Evolutionary conservation across 1,140 invertebrate genomes (phyloP).

Genomic region (Ostrea denselamellosa): DNA sequence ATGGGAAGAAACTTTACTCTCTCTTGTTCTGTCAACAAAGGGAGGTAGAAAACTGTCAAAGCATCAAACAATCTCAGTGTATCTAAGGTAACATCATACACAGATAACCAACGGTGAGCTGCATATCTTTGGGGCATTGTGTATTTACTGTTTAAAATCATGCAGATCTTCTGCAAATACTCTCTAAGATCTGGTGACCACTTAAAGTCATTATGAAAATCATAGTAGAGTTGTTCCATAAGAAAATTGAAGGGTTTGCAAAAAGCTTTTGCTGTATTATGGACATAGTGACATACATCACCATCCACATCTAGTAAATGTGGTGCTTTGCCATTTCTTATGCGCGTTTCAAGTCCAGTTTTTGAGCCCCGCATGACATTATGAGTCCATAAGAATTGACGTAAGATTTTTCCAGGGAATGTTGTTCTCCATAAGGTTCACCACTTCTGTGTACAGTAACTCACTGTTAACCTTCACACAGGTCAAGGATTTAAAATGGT

Average conservation of each 20-base stretch:
- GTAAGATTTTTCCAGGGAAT: constrained; percentile 65
- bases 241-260: constrained; percentile 63
- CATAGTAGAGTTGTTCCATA: constrained; percentile 57
- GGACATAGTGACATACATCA: constrained; percentile 67
- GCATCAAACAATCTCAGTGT: constrained; percentile 22
- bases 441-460: constrained; percentile 52
- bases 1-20: constrained; percentile 19
- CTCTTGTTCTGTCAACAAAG: background rate
- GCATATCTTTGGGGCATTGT: constrained; percentile 58
- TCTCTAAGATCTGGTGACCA: constrained; percentile 62
- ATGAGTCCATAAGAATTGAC: constrained; percentile 65
- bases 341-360: constrained; percentile 62
- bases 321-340: constrained; percentile 57
- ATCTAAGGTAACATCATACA: constrained; percentile 40
- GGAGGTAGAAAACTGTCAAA: constrained; percentile 42
- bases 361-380: constrained; percentile 69
- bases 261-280: constrained; percentile 65
- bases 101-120: constrained; percentile 44
- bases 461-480: constrained; percentile 52
- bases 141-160: constrained; percentile 53
- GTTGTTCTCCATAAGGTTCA: constrained; percentile 47
- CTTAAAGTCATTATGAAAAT: constrained; percentile 67
- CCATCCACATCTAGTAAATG: constrained; percentile 70
- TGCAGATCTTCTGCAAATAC: constrained; percentile 62
- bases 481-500: constrained; percentile 45